phyloP scores from a whole-genome alignment of 2,888 invertebrate genomes.

The Lamellibrachia satsuma region DNA sequence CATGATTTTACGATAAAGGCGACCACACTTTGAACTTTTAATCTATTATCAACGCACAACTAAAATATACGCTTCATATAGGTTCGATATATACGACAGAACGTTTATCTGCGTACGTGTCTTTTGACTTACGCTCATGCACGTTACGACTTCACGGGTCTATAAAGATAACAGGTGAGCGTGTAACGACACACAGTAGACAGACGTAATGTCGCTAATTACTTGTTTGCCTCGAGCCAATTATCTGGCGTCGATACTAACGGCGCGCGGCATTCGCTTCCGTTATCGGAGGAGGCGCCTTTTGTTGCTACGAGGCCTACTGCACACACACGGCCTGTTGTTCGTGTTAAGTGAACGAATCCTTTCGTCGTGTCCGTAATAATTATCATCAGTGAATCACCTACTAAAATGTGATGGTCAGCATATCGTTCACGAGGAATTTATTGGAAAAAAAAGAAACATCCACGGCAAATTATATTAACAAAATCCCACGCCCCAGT shows the following conservation, averaged over 20 bases:
- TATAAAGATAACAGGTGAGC: background rate
- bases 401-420: background rate
- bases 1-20: background rate
- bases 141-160: background rate
- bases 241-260: background rate
- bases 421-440: background rate
- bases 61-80: background rate
- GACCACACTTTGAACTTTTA: background rate
- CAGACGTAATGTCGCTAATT: background rate
- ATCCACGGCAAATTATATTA: too few species aligned
- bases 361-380: background rate
- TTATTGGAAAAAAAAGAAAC: background rate
- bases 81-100: background rate
- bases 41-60: background rate
- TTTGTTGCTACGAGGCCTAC: background rate
- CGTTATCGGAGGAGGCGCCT: background rate
- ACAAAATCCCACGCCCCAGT: too few species aligned
- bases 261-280: background rate
- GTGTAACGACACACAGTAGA: background rate
- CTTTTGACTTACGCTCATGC: background rate
- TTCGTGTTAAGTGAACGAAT: background rate
- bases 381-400: background rate
- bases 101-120: background rate
- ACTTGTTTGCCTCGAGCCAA: background rate
- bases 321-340: background rate